phyloP scores from a whole-genome alignment of 2,888 invertebrate species.

The Aphidius colemani region DNA sequence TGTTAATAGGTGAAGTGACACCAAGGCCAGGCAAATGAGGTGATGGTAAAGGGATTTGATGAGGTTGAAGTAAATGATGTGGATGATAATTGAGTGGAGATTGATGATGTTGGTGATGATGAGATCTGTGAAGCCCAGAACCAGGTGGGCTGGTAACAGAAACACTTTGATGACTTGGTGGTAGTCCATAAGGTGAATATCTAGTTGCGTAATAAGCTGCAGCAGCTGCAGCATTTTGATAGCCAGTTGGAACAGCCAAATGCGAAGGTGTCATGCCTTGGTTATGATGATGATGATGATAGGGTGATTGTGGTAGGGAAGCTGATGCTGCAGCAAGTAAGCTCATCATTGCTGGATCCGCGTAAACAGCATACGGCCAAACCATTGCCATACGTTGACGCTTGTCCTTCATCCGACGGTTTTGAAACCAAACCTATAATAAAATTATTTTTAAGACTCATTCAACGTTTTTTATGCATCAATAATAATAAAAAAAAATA shows the following conservation, averaged over 20 bases:
- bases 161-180: conserved; percentile 55
- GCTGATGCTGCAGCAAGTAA: conserved; percentile 88
- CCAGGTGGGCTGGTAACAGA: conserved; percentile 62
- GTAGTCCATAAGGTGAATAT: conserved; percentile 65
- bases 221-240: conserved; percentile 61
- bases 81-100: conserved; percentile 48
- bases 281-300: conserved; percentile 53
- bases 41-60: conserved; percentile 38
- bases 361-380: conserved; percentile 95
- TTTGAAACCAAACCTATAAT: conserved; percentile 95
- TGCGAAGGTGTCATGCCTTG: conserved; percentile 59
- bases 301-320: conserved; percentile 62
- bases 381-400: conserved; percentile 91
- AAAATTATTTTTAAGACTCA: conserved; percentile 31
- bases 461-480: too few species aligned
- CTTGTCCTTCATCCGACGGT: conserved; percentile 96
- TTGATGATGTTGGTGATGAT: conserved; percentile 63
- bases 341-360: conserved; percentile 92
- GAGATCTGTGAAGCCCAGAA: conserved; percentile 63
- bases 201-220: conserved; percentile 65
- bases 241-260: conserved; percentile 57
- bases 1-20: conserved; percentile 37
- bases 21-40: conserved; percentile 47
- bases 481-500: background rate
- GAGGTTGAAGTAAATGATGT: conserved; percentile 43